Percentiles rank a stretch among this genome's conserved stretches.
Evolutionary conservation across 2,888 invertebrate genomes (phyloP).

Genomic region (Pseudoips prasinana): DNA sequence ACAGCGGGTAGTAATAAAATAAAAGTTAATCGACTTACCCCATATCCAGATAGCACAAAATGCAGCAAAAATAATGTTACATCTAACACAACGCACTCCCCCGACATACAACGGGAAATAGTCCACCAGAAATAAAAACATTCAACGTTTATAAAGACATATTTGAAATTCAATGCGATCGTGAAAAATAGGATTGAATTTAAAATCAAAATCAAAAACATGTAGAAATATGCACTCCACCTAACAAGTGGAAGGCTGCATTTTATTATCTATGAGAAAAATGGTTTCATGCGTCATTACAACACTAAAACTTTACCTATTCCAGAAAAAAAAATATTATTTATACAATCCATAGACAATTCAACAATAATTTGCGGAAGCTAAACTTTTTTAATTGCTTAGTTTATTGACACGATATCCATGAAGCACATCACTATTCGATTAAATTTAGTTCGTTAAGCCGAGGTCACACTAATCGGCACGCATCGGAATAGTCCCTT

Average conservation of each 20-base stretch:
- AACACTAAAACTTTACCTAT: too few relatives aligned
- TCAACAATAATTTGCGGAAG: background rate
- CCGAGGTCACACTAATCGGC: slow-evolving; percentile 39
- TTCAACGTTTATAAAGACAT: slow-evolving; percentile 68
- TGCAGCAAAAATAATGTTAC: slow-evolving; percentile 19
- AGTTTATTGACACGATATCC: background rate
- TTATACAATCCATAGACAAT: too few relatives aligned
- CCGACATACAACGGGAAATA: slow-evolving; percentile 58
- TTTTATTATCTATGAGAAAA: slow-evolving; percentile 34
- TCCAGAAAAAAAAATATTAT: too few relatives aligned
- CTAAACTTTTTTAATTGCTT: background rate
- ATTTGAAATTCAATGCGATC: slow-evolving; percentile 78
- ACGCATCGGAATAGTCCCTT: slow-evolving; percentile 7
- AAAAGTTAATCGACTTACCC: too few relatives aligned
- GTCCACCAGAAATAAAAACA: slow-evolving; percentile 59
- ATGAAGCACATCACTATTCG: background rate
- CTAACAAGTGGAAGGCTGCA: slow-evolving; percentile 63
- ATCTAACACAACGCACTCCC: slow-evolving; percentile 52
- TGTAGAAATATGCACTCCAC: slow-evolving; percentile 56
- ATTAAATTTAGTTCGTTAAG: slow-evolving; percentile 30
- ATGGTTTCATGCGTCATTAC: background rate
- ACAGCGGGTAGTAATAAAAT: too few relatives aligned
- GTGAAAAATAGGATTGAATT: slow-evolving; percentile 71
- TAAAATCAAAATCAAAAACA: slow-evolving; percentile 55
- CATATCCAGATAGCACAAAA: slow-evolving; percentile 40